Evolutionary conservation across 1,140 invertebrate species (phyloP), one percentile per base, ranked within the genome.

Genomic region (Sycobia sp.): DNA sequence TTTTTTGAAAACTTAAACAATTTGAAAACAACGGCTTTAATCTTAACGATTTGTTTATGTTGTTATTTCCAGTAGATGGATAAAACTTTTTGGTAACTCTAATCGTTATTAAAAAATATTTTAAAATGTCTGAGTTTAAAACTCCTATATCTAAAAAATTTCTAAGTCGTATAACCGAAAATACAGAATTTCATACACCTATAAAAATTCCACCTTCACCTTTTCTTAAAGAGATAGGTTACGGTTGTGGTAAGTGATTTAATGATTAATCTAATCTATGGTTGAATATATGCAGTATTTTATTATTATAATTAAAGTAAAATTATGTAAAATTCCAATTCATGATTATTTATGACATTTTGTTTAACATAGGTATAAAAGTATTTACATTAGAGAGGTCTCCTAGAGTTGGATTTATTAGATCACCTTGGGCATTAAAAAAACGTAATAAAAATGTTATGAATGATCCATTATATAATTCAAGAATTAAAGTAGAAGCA

Each of bases 371-470:
- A 90, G 91, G 91, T 58, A 87, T 93, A 22, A 86, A 84, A 65
- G 91, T 94, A 5, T 92, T 90, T 77, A 86, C 88, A 62, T 73
- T 93, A 64, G 84, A 91, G 60, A 81, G 91, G 67, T 90, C 90
- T 0, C 90, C 90, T 2, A 82, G 82, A 69, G 82, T 84, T 7
- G 87, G 87, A 32, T 83, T 86, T 67, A 76, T 83, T 2, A 77
- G 85, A 41, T 93, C 91, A 2, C 92, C 92, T 1, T 94, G 91
- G 92, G 92, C 91, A 4, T 82, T 94, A 1, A 94, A 94, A 71
- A 89, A 89, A 79, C 66, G 89, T 2, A 87, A 85, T 62, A 72
- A 82, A 53, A 78, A 79, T 44, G 39, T 73, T 27, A 55, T 65
- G 49, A 68, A 74, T 60, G 72, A 77, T 49, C 46, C 72, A 9